Evolutionary conservation across 1,140 invertebrate species (phyloP).

Genomic region (Cepaea nemoralis): DNA sequence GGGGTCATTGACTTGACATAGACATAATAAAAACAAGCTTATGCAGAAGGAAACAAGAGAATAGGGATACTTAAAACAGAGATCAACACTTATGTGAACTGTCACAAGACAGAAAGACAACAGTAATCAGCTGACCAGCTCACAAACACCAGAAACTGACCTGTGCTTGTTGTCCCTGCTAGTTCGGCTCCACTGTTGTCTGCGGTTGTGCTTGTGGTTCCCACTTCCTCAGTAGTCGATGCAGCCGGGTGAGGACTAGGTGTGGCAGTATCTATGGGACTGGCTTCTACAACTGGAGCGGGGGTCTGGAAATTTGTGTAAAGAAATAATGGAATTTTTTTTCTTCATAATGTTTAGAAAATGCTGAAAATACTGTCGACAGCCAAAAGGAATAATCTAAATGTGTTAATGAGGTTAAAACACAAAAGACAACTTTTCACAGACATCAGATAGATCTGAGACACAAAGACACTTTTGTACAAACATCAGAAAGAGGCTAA

Average conservation of each 20-base stretch:
- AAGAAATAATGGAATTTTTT: no score
- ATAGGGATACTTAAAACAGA: background rate
- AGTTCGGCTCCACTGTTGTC: conserved; percentile 32
- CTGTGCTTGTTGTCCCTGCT: conserved; percentile 29
- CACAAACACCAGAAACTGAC: conserved; percentile 4
- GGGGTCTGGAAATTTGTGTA: conserved; percentile 1
- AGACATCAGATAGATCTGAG: no score
- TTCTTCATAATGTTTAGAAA: no score
- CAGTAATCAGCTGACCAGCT: background rate
- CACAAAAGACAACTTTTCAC: no score
- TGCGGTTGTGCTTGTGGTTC: conserved; percentile 10
- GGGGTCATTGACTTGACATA: no score
- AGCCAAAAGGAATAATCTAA: no score
- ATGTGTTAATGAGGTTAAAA: no score
- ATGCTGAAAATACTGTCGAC: no score
- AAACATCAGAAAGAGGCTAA: no score
- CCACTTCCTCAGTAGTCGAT: background rate
- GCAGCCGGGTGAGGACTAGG: conserved; percentile 12
- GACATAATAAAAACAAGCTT: no score
- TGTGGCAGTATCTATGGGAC: background rate
- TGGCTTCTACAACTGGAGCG: background rate
- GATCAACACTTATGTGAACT: background rate
- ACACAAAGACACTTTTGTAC: no score
- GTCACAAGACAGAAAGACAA: background rate
- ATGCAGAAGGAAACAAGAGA: no score